These are phyloP conservation scores for Neodiprion lecontei DNA, from an alignment of 1,140 invertebrate genomes.

Conservation along the genomic window DNA sequence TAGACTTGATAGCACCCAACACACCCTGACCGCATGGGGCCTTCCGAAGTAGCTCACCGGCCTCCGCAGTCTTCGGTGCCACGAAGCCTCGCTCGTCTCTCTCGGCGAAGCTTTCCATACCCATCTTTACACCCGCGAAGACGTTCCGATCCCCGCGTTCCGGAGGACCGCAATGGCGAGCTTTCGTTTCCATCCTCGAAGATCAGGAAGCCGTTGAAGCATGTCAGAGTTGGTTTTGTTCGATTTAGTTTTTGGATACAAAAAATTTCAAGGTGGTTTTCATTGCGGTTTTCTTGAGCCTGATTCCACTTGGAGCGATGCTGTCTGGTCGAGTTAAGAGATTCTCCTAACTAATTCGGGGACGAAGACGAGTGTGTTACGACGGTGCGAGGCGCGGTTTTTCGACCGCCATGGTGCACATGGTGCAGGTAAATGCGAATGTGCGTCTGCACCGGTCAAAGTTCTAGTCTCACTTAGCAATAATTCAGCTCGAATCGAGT, in stretches of 20 bases:
- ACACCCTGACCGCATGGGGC: slow-evolving; percentile 32
- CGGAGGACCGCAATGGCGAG: background rate
- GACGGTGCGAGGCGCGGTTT: too few relatives aligned
- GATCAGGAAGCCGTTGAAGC: too few relatives aligned
- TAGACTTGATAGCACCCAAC: slow-evolving; percentile 36
- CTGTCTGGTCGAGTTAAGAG: too few relatives aligned
- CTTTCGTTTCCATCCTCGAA: too few relatives aligned
- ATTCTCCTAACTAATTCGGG: too few relatives aligned
- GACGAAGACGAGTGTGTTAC: too few relatives aligned
- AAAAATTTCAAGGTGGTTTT: too few relatives aligned
- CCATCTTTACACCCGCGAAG: slow-evolving; percentile 15
- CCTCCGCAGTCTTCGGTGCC: slow-evolving; percentile 11
- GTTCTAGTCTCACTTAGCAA: slow-evolving; percentile 56
- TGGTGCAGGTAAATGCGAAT: background rate
- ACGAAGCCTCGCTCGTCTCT: slow-evolving; percentile 10
- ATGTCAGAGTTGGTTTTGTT: too few relatives aligned
- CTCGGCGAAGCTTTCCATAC: slow-evolving; percentile 17
- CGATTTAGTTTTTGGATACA: too few relatives aligned
- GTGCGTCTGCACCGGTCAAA: slow-evolving; percentile 36
- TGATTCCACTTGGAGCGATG: too few relatives aligned
- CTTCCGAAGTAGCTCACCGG: slow-evolving; percentile 33
- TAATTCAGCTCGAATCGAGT: slow-evolving; percentile 48
- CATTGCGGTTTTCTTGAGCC: too few relatives aligned
- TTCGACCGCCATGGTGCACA: background rate
- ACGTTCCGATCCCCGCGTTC: background rate